Base-by-base conservation (phyloP, 2,888 invertebrate genomes). In the Atrina japonica region DNA sequence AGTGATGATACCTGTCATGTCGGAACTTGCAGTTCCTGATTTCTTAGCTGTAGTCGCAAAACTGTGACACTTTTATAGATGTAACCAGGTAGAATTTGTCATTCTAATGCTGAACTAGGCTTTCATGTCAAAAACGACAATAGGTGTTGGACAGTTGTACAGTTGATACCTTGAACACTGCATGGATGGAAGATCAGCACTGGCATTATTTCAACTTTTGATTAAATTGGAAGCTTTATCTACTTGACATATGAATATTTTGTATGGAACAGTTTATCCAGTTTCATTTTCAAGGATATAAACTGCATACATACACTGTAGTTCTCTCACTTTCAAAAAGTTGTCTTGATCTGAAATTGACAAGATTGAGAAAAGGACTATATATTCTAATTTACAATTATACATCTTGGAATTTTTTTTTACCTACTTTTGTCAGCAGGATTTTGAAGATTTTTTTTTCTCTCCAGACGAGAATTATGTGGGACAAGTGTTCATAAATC, bases 61-160 rank as follows among this genome's bases (percentile, higher is more conserved):
- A 47, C 47, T 21, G 21, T 47, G 47, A 47, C 47, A 47, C 16
- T 47, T 47, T 47, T 47, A 47, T 47, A 47, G 47, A 47, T 47
- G 47, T 47, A 47, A n/a, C 18, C n/a, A 47, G 47, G 21, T 47
- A 47, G 21, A 47, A 47, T 47, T 47, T 47, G 47, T 47, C 21
- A 18, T 21, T 16, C 47, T 47, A n/a, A 47, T 21, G 21, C 21
- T 21, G 7, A n/a, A 47, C 7, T n/a, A 7, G 18, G 7, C n/a
- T 47, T 47, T 7, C 21, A 7, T n/a, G 47, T 47, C 47, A 18
- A 18, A n/a, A 18, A 47, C 21, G 6, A 47, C 21, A 21, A 18
- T 14, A 47, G 47, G 47, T 16, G 47, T 14, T 21, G n/a, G 47
- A 7, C n/a, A n/a, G 7, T n/a, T 47, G n/a, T 47, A 7, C 47